These are phyloP conservation scores for Sminthopsis crassicaudata DNA, from an alignment of 2,113 vertebrate genomes.

Conservation along the genomic window DNA sequence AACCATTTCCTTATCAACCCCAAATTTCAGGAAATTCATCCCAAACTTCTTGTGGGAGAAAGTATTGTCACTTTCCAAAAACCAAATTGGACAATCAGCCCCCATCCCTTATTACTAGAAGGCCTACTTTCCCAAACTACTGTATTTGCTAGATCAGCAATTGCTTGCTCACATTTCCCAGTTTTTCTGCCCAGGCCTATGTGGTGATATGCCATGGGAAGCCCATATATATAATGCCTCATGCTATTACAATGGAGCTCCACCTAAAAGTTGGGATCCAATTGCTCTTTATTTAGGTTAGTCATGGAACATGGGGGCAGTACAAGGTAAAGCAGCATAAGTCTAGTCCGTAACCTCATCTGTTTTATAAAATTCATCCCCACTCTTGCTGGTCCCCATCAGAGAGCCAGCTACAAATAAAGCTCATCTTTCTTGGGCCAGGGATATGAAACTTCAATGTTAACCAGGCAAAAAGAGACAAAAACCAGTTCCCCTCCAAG, in stretches of 20 bases:
- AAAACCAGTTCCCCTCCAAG: neutral
- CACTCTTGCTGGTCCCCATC: neutral
- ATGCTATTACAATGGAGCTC: neutral
- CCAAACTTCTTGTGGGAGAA: neutral
- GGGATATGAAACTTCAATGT: neutral
- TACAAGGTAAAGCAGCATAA: neutral
- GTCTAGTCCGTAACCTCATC: neutral
- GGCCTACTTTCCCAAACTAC: neutral
- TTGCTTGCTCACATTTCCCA: neutral
- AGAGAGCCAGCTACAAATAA: neutral
- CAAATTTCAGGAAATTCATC: neutral
- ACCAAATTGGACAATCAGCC: neutral
- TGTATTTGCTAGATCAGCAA: neutral
- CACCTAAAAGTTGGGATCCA: neutral
- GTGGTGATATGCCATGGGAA: neutral
- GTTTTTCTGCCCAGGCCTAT: neutral
- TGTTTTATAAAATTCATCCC: neutral
- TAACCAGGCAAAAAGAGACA: neutral
- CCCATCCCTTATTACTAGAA: neutral
- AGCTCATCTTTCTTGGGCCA: neutral
- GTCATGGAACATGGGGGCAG: neutral
- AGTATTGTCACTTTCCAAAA: neutral
- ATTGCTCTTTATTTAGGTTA: neutral
- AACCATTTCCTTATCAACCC: neutral
- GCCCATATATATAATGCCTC: neutral